Evolutionary conservation across 2,888 invertebrate genomes (phyloP), one percentile per base, ranked within the genome.

Genomic region (Thumatha senex): DNA sequence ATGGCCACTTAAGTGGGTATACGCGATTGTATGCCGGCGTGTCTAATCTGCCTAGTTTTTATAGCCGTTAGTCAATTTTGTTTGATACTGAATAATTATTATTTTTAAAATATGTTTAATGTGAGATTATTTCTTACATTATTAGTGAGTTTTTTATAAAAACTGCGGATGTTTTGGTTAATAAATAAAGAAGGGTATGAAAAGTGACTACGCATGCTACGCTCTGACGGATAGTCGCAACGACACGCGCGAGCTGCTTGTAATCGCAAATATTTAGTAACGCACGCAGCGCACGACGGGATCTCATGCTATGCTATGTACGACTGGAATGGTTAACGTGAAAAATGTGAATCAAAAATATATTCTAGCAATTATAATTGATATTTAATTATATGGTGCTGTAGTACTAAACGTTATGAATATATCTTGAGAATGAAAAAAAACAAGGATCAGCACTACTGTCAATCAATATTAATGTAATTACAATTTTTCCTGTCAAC

Each of bases 21-120:
- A 43, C 59, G 54, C 54, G 49, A 65, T 74, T 73, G 62, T 67
- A 88, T 89, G 88, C 88, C 75, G 89, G 88, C 89, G 89, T 84
- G 67, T 62, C 80, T 82, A 88, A 89, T 84, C 69, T 55, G 41
- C 53, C 67, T 66, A 53, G 60, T 30, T 44, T 61, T 65, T 52
- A 48, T 45, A 14, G 46, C 31, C 33, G 9, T 45, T 48, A 33
- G 38, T 15, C 34, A 43, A 43, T 44, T 44, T n/a, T 47, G n/a
- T 10, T 39, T 15, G 10, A 18, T 38, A 33, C n/a, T 39, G 5
- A 14, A 8, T 34, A 39, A 39, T 43, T 3, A 18, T 11, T 12
- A n/a, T n/a, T n/a, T n/a, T n/a, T n/a, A n/a, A n/a, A n/a, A n/a
- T n/a, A n/a, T n/a, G n/a, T n/a, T n/a, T n/a, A n/a, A n/a, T n/a